These are phyloP conservation scores for Phalloptychus januarius DNA, from an alignment of 2,797 vertebrate genomes.

Conservation along the genomic window DNA sequence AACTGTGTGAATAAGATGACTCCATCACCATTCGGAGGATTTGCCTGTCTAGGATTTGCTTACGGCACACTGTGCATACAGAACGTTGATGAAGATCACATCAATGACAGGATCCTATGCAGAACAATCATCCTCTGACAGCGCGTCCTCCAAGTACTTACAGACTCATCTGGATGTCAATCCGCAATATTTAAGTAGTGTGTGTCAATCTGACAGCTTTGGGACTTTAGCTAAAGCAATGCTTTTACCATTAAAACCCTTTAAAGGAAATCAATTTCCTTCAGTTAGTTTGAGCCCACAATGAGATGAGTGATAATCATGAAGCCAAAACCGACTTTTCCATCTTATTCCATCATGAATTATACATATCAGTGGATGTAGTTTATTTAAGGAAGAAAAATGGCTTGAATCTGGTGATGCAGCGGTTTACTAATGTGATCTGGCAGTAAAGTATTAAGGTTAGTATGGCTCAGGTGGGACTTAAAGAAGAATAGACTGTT, in stretches of 20 bases:
- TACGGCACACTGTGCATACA: background rate
- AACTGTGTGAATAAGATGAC: background rate
- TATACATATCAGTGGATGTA: background rate
- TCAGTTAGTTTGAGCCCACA: background rate
- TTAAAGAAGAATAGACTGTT: background rate
- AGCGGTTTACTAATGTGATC: background rate
- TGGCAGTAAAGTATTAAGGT: background rate
- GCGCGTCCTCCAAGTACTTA: background rate
- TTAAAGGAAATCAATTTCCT: background rate
- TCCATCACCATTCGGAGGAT: constrained; percentile 1
- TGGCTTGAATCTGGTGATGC: background rate
- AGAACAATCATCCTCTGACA: constrained; percentile 1
- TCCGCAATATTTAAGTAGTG: background rate
- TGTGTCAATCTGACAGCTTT: constrained; percentile 1
- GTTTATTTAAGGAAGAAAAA: background rate
- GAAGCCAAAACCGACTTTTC: background rate
- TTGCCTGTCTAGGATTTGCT: background rate
- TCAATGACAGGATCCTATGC: background rate
- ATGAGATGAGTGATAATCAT: background rate
- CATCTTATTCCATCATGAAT: background rate
- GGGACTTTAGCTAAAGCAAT: background rate
- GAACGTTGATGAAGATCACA: constrained; percentile 1
- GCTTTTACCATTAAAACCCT: background rate
- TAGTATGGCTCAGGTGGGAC: background rate
- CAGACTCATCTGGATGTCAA: constrained; percentile 7